Percentiles rank a stretch among this genome's conserved stretches.
These are phyloP conservation scores for Alouatta palliata DNA, from an alignment of 2,113 vertebrate genomes.

Conservation along the genomic window DNA sequence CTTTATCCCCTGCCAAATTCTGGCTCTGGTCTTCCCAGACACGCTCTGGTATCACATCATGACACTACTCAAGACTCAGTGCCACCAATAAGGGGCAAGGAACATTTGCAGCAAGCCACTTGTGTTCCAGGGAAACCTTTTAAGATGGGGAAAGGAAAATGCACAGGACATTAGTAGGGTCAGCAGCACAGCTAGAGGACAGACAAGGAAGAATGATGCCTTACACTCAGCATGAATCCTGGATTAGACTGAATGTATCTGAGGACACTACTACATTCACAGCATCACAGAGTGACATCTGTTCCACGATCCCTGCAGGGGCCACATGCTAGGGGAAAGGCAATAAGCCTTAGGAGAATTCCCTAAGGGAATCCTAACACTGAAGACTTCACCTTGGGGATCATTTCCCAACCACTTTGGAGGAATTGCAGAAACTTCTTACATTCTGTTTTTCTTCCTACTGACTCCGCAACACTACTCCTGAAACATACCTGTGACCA, in stretches of 20 bases:
- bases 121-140: background rate
- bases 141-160: background rate
- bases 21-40: background rate
- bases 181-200: accelerated
- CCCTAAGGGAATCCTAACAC: accelerated
- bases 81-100: background rate
- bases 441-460: too few relatives aligned
- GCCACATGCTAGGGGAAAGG: accelerated
- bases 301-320: accelerated
- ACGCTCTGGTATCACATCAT: background rate
- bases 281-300: accelerated
- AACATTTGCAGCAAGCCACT: too few relatives aligned
- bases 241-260: accelerated
- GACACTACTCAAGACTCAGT: background rate
- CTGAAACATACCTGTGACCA: background rate
- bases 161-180: accelerated
- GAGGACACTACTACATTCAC: accelerated
- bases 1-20: background rate
- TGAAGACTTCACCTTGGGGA: background rate
- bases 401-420: accelerated
- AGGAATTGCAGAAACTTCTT: too few relatives aligned
- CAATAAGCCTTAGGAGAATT: too few relatives aligned
- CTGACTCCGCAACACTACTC: accelerated
- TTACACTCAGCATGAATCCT: accelerated
- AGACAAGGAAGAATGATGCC: background rate